These are phyloP conservation scores for Heliothis subflexa DNA, from an alignment of 1,140 invertebrate genomes.

Conservation along the genomic window DNA sequence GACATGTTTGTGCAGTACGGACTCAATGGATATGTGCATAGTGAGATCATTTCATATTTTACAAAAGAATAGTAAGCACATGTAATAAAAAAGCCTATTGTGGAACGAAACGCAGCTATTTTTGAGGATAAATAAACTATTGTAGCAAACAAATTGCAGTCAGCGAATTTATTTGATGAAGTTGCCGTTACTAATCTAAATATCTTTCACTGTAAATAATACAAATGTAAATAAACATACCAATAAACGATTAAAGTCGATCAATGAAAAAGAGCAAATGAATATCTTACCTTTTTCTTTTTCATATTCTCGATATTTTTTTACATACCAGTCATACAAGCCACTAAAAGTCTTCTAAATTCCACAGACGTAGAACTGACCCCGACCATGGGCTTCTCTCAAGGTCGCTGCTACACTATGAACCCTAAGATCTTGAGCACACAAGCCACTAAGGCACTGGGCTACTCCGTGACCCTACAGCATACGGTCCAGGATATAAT, in stretches of 20 bases:
- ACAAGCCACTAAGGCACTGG: conserved; percentile 63
- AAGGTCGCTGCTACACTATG: conserved; percentile 86
- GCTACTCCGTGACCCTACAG: conserved; percentile 79
- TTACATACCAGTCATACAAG: too few species aligned
- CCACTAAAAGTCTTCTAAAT: background rate
- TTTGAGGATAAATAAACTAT: too few species aligned
- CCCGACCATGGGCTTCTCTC: conserved; percentile 81
- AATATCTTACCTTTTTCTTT: too few species aligned
- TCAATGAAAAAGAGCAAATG: too few species aligned
- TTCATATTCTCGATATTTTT: too few species aligned
- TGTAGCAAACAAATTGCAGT: too few species aligned
- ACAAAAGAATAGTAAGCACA: background rate
- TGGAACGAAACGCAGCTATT: too few species aligned
- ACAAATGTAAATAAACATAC: too few species aligned
- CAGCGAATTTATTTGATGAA: too few species aligned
- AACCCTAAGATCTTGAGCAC: conserved; percentile 73
- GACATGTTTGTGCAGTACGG: conserved; percentile 83
- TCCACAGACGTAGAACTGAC: conserved; percentile 68
- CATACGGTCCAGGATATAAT: conserved; percentile 68
- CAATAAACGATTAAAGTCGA: too few species aligned
- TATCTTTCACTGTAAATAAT: too few species aligned
- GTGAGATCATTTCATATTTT: conserved; percentile 65
- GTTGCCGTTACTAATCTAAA: too few species aligned
- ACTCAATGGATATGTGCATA: conserved; percentile 66
- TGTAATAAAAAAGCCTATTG: background rate